A percentile compares a stretch with the other conserved stretches of the same genome.
Conservation (phyloP, 2,888 invertebrate species). For the Epinotia brunnichana region DNA sequence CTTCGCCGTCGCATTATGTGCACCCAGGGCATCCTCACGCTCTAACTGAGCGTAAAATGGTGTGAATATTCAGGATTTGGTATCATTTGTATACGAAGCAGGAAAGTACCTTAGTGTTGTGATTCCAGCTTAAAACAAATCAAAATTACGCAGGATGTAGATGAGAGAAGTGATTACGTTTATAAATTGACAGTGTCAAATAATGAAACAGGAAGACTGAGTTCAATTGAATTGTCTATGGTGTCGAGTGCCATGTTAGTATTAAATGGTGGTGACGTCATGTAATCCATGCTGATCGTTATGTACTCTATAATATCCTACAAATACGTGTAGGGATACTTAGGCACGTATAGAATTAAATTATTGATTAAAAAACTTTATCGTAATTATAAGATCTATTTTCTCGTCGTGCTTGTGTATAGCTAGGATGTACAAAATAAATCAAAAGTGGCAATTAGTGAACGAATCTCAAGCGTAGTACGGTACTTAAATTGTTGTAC, state of each 20-base stretch:
- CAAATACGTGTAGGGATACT: conserved; percentile 50
- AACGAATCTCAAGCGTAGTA: conserved; percentile 72
- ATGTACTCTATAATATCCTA: conserved; percentile 49
- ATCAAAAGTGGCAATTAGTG: conserved; percentile 60
- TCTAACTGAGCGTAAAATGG: conserved; percentile 80
- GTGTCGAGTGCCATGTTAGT: conserved; percentile 82
- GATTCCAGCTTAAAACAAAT: conserved; percentile 35
- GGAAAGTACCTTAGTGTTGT: conserved; percentile 41
- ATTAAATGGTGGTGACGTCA: conserved; percentile 65
- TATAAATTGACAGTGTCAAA: conserved; percentile 7
- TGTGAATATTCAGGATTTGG: conserved; percentile 56
- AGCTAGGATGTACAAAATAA: conserved; percentile 52
- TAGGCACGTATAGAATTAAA: conserved; percentile 29
- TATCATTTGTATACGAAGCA: conserved; percentile 43
- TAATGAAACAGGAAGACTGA: conserved; percentile 71
- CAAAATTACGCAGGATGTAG: conserved; percentile 45
- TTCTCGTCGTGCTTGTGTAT: conserved; percentile 63
- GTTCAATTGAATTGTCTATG: conserved; percentile 71
- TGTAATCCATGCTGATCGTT: conserved; percentile 45
- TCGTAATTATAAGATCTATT: conserved; percentile 56
- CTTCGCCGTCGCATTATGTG: conserved; percentile 85
- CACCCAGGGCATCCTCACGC: conserved; percentile 83
- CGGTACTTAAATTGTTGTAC: conserved; percentile 60
- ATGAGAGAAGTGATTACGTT: conserved; percentile 32
- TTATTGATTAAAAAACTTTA: conserved; percentile 44